phyloP scores from a whole-genome alignment of 2,888 invertebrate species.

The Melipona beecheii region DNA sequence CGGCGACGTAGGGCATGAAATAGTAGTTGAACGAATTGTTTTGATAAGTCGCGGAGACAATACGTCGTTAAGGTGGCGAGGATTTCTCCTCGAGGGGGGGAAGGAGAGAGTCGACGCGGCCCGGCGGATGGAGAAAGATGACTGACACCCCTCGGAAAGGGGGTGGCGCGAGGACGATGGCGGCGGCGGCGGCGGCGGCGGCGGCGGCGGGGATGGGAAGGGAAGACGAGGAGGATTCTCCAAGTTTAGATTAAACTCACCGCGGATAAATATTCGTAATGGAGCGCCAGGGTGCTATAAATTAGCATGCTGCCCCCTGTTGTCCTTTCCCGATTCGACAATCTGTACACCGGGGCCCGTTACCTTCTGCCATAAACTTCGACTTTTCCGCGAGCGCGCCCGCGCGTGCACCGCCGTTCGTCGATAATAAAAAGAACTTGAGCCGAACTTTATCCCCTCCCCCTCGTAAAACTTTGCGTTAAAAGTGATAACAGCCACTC shows the following conservation, averaged over 20 bases:
- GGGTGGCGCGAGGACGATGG: conserved; percentile 18
- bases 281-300: conserved; percentile 84
- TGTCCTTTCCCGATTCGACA: conserved; percentile 76
- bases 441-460: conserved; percentile 37
- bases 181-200: neutral
- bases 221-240: conserved; percentile 77
- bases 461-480: conserved; percentile 8
- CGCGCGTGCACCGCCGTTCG: conserved; percentile 27
- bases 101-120: conserved; percentile 51
- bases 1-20: conserved; percentile 70
- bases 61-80: conserved; percentile 82
- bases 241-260: conserved; percentile 84
- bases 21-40: conserved; percentile 80
- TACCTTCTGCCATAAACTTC: conserved; percentile 65
- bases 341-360: conserved; percentile 68
- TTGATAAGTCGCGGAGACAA: conserved; percentile 83
- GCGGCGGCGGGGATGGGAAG: neutral
- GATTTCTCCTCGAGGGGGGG: conserved; percentile 63
- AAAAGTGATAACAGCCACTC: conserved; percentile 25
- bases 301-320: conserved; percentile 83
- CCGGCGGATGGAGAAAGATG: conserved; percentile 62
- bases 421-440: conserved; percentile 60
- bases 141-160: conserved; percentile 55
- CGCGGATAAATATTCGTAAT: conserved; percentile 84
- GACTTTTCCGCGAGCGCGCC: conserved; percentile 56